Evolutionary conservation across 2,797 vertebrate genomes (phyloP), one percentile per base, ranked within the genome.

Genomic region (Characodon lateralis): DNA sequence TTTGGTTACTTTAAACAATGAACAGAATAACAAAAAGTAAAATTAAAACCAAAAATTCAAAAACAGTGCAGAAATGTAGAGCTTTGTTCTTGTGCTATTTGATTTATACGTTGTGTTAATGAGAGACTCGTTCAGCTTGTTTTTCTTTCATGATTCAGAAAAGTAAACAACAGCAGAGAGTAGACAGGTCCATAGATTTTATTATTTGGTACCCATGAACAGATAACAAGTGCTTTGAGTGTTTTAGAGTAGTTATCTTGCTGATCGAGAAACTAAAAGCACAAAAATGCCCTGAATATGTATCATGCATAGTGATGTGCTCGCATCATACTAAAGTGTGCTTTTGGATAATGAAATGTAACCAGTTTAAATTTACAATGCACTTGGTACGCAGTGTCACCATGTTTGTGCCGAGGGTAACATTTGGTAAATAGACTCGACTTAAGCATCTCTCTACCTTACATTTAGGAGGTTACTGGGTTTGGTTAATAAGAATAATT

Each of bases 231-330:
- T 93, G 93, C 90, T 90, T 68, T 85, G 89, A 89, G 90, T 91
- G 89, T 93, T 92, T 86, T 89, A 79, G 83, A 87, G 92, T 89
- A 93, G 92, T 94, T 79, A 83, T 89, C 78, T 88, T 92, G 86
- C 89, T 93, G 89, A 89, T 90, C 88, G 88, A 92, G 78, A 90
- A 91, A 94, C 92, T 94, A 93, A 90, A 95, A 94, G 93, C 92
- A 93, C 91, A 91, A 90, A 63, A 94, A 90, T 90, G 85, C 89
- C 92, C 93, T 93, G 92, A 93, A 93, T 94, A 95, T 94, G 88
- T 94, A 91, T 94, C 95, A 95, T 95, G 95, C 95, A 95, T 95
- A 95, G 95, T 95, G 95, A 91, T 95, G 94, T 94, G 93, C 88
- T 90, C 89, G 90, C 92, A 92, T 89, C 82, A 91, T 91, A 92